Conservation (phyloP, 2,113 vertebrate species). For the Tichodroma muraria region DNA sequence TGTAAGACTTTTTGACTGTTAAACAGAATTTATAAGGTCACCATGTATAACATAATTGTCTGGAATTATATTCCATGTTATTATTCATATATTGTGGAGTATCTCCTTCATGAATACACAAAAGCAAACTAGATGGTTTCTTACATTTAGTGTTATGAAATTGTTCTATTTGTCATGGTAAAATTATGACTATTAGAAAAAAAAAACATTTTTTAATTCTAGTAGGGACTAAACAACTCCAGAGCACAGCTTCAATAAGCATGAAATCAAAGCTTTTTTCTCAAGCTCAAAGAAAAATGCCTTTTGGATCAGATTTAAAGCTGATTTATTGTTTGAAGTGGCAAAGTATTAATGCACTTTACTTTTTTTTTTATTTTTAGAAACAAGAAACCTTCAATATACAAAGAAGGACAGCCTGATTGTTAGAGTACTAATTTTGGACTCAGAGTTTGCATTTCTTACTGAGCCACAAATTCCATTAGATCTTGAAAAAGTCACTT, state of each 20-base stretch:
- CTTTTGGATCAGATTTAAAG: background rate
- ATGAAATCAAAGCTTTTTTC: background rate
- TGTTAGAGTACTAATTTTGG: background rate
- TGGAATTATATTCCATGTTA: background rate
- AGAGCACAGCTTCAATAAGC: background rate
- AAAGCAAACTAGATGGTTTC: background rate
- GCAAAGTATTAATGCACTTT: background rate
- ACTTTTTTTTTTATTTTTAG: background rate
- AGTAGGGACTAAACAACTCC: background rate
- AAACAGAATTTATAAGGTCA: background rate
- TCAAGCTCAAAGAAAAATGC: background rate
- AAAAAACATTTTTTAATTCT: background rate
- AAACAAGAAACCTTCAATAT: background rate
- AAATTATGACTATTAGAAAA: background rate
- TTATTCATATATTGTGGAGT: background rate
- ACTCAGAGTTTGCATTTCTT: background rate
- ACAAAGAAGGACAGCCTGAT: background rate
- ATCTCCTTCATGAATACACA: background rate
- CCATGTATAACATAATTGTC: background rate
- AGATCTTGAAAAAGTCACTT: background rate
- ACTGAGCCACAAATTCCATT: background rate
- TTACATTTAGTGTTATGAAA: background rate
- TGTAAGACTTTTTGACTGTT: background rate
- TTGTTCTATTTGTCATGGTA: background rate
- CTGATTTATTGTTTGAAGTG: background rate